phyloP scores from a whole-genome alignment of 1,140 invertebrate genomes.

The Maniola jurtina region DNA sequence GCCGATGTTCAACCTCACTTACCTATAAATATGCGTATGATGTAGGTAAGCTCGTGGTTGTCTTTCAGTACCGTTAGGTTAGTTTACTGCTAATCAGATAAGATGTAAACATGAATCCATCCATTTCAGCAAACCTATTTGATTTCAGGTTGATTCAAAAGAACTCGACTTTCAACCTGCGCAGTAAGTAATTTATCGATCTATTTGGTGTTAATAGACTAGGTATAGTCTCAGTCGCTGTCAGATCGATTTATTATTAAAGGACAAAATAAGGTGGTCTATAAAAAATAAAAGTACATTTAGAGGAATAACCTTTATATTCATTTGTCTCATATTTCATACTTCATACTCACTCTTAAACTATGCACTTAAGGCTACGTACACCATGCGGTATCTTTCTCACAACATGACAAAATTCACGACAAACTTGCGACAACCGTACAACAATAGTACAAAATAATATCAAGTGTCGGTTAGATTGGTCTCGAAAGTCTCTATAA shows the following conservation, averaged over 20 bases:
- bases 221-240: too few species aligned
- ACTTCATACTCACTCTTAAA: slow-evolving; percentile 61
- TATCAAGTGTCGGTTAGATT: slow-evolving; percentile 14
- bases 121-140: too few species aligned
- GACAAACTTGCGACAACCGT: slow-evolving; percentile 28
- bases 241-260: too few species aligned
- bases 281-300: slow-evolving; percentile 51
- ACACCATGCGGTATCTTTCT: slow-evolving; percentile 45
- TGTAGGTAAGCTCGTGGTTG: too few species aligned
- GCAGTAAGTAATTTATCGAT: too few species aligned
- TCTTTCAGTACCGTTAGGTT: too few species aligned
- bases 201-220: too few species aligned
- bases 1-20: slow-evolving; percentile 32
- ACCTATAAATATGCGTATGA: slow-evolving; percentile 23
- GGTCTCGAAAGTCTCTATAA: slow-evolving; percentile 25
- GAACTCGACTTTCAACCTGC: too few species aligned
- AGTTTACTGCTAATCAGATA: too few species aligned
- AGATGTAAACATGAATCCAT: too few species aligned
- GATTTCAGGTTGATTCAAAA: too few species aligned
- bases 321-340: slow-evolving; percentile 66
- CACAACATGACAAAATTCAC: slow-evolving; percentile 37
- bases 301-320: slow-evolving; percentile 77
- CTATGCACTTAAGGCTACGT: slow-evolving; percentile 63
- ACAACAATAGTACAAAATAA: slow-evolving; percentile 27
- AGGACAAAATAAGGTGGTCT: too few species aligned